phyloP scores from a whole-genome alignment of 2,888 invertebrate genomes.

The Bimastos eiseni region DNA sequence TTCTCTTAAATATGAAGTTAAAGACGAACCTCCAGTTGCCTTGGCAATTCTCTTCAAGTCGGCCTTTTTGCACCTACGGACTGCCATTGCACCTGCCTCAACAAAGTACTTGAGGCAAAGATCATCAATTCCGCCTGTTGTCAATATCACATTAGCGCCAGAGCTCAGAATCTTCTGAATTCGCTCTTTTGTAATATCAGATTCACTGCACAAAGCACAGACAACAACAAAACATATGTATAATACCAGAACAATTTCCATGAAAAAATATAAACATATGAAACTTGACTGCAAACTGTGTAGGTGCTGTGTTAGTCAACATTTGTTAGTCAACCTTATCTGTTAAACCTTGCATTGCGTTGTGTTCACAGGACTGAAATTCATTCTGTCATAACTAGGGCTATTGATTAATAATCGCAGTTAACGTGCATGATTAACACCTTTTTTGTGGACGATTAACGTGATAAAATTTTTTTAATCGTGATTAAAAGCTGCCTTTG shows the following conservation, averaged over 20 bases:
- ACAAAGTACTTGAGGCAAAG: conserved; percentile 97
- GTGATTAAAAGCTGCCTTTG: too few species aligned
- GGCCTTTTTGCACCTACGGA: conserved; percentile 88
- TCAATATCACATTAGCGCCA: conserved; percentile 92
- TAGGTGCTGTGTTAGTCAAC: too few species aligned
- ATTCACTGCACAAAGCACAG: conserved; percentile 69
- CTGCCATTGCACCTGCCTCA: conserved; percentile 95
- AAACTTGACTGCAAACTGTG: too few species aligned
- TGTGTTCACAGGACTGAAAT: too few species aligned
- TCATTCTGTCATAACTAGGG: too few species aligned
- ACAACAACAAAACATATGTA: background rate
- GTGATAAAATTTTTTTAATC: too few species aligned
- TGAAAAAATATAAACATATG: background rate
- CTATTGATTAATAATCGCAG: too few species aligned
- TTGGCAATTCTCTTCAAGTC: conserved; percentile 97
- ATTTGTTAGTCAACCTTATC: too few species aligned
- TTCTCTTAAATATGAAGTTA: background rate
- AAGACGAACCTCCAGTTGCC: conserved; percentile 77
- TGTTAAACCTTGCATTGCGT: too few species aligned
- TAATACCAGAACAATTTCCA: background rate
- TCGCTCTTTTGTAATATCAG: conserved; percentile 96
- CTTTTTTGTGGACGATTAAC: too few species aligned
- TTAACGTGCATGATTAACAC: too few species aligned
- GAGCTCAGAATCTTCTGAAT: conserved; percentile 90
- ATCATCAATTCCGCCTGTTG: conserved; percentile 95